Evolutionary conservation across 64 coral and sea anemone genomes (phyloP).

Genomic region (Pocillopora verrucosa): DNA sequence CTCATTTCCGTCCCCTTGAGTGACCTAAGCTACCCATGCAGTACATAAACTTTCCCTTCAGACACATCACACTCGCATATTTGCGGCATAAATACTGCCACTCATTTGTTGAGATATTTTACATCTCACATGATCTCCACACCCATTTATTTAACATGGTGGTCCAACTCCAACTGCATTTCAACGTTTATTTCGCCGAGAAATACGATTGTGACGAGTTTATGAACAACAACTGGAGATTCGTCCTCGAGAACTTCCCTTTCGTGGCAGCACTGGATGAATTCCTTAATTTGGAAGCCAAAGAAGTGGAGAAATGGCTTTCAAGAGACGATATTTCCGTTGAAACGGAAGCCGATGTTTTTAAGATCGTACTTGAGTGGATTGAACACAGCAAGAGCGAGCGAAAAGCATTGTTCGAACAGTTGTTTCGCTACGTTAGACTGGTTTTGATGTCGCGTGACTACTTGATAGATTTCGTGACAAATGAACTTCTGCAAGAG

Average conservation of each 20-base stretch:
- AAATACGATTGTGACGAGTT: conserved; percentile 35
- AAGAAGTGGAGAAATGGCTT: conserved; percentile 5
- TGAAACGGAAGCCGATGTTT: conserved; percentile 40
- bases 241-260: conserved; percentile 31
- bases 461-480: too few relatives aligned
- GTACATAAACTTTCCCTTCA: too few relatives aligned
- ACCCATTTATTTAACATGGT: too few relatives aligned
- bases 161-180: conserved; percentile 20
- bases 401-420: conserved; percentile 11
- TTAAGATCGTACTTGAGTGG: conserved; percentile 39
- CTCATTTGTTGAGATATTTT: background rate
- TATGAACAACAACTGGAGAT: conserved; percentile 9
- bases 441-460: too few relatives aligned
- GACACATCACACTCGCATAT: too few relatives aligned
- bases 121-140: conserved; percentile 1
- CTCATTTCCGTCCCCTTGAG: too few relatives aligned
- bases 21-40: too few relatives aligned
- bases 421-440: background rate
- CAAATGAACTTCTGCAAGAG: too few relatives aligned
- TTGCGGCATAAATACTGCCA: background rate
- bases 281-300: background rate
- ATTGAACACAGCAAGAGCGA: background rate
- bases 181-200: conserved; percentile 37
- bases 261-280: conserved; percentile 11
- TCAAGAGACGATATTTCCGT: conserved; percentile 30